Base-by-base conservation (phyloP, 2,797 vertebrate genomes). In the Percopsis omiscomaycus region DNA sequence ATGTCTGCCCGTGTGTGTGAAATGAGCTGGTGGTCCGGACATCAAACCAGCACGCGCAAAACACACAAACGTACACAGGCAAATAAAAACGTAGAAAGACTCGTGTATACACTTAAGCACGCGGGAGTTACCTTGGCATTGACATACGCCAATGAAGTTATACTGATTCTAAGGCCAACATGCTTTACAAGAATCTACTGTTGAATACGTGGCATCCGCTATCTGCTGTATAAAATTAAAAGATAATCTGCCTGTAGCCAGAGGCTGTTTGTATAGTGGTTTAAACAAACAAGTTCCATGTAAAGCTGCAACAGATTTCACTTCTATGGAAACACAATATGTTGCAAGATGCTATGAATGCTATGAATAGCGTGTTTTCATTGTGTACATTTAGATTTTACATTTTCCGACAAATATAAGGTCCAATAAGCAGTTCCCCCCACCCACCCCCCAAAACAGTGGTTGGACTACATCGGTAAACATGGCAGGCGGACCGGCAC, bases 1-100 rank as follows among this genome's bases (percentile, higher is more conserved):
- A 93, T 92, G 92, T 93, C 84, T 80, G 86, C 69, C 78, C n/a
- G n/a, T 85, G 84, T 71, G 87, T 92, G 88, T 92, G 90, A 93
- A 93, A 94, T 92, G 89, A 89, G 87, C 85, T 90, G 86, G 78
- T 86, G 87, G 90, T 87, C 86, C 64, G 74, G 74, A 71, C 86
- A 84, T 85, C 84, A 80, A 75, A 58, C 81, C 74, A 27, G 72
- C 60, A 37, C 58, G 13, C 37, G 44, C 55, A 60, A 60, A 13
- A 52, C 42, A 22, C 28, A 61, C 49, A 59, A 50, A 52, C 45
- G 6, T 22, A 45, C 55, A 73, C 59, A 85, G 72, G 69, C 78
- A 69, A 30, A 27, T 58, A 46, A 15, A 71, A 68, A 62, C 65
- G 62, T 49, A 60, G 66, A 44, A 55, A 51, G 62, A 46, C 22